Conservation (phyloP, 2,113 vertebrate species). For the Clarias macrocephalus region DNA sequence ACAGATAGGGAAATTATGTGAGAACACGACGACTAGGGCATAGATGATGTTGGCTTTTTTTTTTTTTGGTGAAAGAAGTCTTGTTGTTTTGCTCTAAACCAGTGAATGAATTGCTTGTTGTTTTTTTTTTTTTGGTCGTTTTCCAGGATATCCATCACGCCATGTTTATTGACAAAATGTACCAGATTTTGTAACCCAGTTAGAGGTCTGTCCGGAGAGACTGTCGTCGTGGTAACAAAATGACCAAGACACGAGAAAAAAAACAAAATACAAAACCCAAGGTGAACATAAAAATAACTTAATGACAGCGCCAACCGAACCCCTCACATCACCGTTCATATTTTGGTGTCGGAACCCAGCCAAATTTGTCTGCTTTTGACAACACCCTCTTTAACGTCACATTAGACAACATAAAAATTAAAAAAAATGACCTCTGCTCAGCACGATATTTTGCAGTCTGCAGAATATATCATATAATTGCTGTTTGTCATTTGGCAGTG, state of each 20-base stretch:
- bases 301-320: not conserved
- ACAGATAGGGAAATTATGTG: too few relatives aligned
- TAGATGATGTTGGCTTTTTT: too few relatives aligned
- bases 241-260: not conserved
- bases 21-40: too few relatives aligned
- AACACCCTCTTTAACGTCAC: slow-evolving; percentile 13
- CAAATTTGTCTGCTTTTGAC: not conserved
- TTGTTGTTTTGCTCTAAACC: too few relatives aligned
- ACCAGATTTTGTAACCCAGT: not conserved
- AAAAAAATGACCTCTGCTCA: not conserved
- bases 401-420: slow-evolving; percentile 21
- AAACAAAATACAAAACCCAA: too few relatives aligned
- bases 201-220: not conserved
- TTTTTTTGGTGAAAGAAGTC: too few relatives aligned
- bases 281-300: not conserved
- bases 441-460: not conserved
- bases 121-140: too few relatives aligned
- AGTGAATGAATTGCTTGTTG: too few relatives aligned
- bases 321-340: not conserved
- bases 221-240: not conserved
- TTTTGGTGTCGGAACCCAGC: not conserved
- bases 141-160: too few relatives aligned
- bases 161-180: not conserved
- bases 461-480: slow-evolving; percentile 31
- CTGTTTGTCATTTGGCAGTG: slow-evolving; percentile 18